Conservation (phyloP, 1,140 invertebrate species). For the Ceratitis capitata region DNA sequence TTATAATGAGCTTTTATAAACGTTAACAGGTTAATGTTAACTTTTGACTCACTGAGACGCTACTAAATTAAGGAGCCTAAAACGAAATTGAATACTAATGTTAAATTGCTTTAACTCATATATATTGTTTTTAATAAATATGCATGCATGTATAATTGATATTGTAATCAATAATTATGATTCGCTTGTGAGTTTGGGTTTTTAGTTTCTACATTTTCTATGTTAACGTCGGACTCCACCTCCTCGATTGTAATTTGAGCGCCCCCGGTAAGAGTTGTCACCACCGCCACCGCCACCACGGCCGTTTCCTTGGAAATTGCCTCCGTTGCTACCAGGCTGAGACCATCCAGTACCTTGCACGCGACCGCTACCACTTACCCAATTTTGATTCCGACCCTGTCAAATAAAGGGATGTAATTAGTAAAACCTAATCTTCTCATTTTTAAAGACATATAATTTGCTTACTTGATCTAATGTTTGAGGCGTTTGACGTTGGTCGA, state of each 20-base stretch:
- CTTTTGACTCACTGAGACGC: too few species aligned
- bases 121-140: too few species aligned
- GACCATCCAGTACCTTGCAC: constrained; percentile 61
- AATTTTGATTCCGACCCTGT: constrained; percentile 46
- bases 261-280: constrained; percentile 55
- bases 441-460: background rate
- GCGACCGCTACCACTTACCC: constrained; percentile 56
- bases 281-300: constrained; percentile 45
- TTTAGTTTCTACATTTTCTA: background rate
- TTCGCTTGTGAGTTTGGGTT: too few species aligned
- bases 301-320: constrained; percentile 49
- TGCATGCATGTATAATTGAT: background rate
- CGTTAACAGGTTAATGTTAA: too few species aligned
- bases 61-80: too few species aligned
- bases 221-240: constrained; percentile 46
- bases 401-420: background rate
- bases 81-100: too few species aligned
- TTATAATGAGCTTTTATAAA: too few species aligned
- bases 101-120: too few species aligned
- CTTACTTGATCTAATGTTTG: background rate
- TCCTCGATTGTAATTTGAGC: constrained; percentile 60
- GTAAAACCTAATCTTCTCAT: background rate
- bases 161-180: too few species aligned
- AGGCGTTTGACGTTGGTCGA: background rate
- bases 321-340: constrained; percentile 46